phyloP scores from a whole-genome alignment of 2,113 vertebrate species.

The Peromyscus leucopus region DNA sequence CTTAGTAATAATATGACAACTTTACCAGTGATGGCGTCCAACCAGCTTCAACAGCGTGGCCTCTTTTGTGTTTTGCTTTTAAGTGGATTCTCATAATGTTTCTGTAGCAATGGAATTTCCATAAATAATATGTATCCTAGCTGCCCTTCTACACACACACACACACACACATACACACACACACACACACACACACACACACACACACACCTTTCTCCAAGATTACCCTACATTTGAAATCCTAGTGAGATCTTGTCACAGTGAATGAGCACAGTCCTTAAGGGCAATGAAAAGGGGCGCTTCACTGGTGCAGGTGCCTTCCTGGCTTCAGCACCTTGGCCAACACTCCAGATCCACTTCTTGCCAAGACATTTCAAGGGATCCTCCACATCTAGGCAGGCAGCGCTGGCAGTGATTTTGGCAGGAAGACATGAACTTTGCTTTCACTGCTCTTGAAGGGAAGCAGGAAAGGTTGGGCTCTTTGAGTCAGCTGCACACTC shows the following conservation, averaged over 20 bases:
- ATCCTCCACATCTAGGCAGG: slow-evolving; percentile 45
- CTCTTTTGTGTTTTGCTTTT: not conserved
- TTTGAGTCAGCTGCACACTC: not conserved
- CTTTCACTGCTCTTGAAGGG: not conserved
- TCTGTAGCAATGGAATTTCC: not conserved
- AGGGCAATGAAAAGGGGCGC: not conserved
- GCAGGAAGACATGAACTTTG: slow-evolving; percentile 29
- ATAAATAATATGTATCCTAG: not conserved
- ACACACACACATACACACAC: not conserved
- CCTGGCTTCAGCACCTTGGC: slow-evolving; percentile 81
- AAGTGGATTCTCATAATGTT: not conserved
- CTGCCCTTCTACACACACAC: not conserved
- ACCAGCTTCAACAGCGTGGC: not conserved
- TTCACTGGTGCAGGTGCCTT: not conserved
- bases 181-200: not conserved
- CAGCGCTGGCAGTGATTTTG: slow-evolving; percentile 64
- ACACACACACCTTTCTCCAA: not conserved
- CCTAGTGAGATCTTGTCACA: slow-evolving; percentile 54
- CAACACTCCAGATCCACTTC: slow-evolving; percentile 63
- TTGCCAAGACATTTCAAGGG: slow-evolving; percentile 75
- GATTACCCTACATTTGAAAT: not conserved
- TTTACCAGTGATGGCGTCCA: not conserved
- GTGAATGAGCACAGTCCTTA: slow-evolving; percentile 51
- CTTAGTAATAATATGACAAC: not conserved
- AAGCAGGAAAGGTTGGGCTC: not conserved